Percentiles rank a stretch among this genome's conserved stretches.
These are phyloP conservation scores for Plecturocebus donacophilus DNA, from an alignment of 2,113 vertebrate genomes.

Conservation along the genomic window DNA sequence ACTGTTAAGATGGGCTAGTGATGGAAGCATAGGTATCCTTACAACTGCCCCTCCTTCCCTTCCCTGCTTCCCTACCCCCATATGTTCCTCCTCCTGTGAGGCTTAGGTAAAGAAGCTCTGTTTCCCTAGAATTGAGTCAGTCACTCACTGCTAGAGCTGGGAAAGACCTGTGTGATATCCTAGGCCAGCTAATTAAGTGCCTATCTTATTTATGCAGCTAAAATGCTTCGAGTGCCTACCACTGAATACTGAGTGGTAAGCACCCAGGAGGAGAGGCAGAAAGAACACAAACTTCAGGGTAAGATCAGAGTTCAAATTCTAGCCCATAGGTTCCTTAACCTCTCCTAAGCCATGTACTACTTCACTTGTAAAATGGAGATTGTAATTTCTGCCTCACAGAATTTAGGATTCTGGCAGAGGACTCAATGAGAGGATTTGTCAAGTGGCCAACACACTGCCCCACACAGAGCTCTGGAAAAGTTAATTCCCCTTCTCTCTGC, in stretches of 20 bases:
- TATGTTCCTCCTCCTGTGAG: background rate
- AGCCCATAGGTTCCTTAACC: slow-evolving; percentile 33
- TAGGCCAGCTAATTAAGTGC: background rate
- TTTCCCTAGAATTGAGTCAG: background rate
- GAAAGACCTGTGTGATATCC: slow-evolving; percentile 2
- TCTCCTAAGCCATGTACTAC: background rate
- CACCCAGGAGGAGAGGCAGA: slow-evolving; percentile 28
- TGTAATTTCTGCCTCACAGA: slow-evolving; percentile 29
- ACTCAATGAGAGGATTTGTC: background rate
- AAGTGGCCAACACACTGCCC: background rate
- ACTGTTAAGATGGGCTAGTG: background rate
- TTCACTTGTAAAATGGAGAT: slow-evolving; percentile 58
- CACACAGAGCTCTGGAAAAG: background rate
- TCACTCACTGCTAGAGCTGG: slow-evolving; percentile 2
- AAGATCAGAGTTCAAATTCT: slow-evolving; percentile 60
- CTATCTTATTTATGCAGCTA: slow-evolving; percentile 34
- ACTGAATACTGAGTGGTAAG: slow-evolving; percentile 20
- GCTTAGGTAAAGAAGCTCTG: background rate
- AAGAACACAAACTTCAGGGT: slow-evolving; percentile 42
- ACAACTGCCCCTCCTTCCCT: background rate
- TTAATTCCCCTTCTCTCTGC: background rate
- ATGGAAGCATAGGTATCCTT: background rate
- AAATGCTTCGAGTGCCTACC: slow-evolving; percentile 37
- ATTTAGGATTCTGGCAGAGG: background rate
- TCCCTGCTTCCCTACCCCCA: background rate